These are phyloP conservation scores for Athetis lepigone DNA, from an alignment of 2,888 invertebrate species.

Conservation along the genomic window DNA sequence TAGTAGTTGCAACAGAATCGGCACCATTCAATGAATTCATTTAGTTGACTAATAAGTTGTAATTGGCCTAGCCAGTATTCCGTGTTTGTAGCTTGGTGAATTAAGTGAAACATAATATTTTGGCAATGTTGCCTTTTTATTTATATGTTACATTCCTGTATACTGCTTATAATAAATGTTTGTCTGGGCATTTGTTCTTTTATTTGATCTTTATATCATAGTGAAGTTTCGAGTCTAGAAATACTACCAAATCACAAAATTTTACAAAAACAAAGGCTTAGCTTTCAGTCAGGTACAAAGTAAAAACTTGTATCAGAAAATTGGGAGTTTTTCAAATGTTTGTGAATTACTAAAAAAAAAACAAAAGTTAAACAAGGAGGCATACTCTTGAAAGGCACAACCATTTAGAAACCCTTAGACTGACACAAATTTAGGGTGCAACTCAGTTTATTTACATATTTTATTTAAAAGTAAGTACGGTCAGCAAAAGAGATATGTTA, in stretches of 20 bases:
- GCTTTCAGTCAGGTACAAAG: no score
- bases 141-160: conserved; percentile 67
- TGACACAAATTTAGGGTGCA: no score
- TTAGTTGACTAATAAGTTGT: conserved; percentile 32
- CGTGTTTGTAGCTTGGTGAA: conserved; percentile 47
- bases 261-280: no score
- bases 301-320: no score
- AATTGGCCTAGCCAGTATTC: conserved; percentile 26
- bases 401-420: no score
- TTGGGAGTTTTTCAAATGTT: no score
- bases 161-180: conserved; percentile 61
- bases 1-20: neutral
- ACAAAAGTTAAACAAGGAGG: no score
- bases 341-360: no score
- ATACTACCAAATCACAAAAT: neutral
- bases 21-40: conserved; percentile 12
- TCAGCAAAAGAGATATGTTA: no score
- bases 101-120: conserved; percentile 47
- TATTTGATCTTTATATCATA: neutral
- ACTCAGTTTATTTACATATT: no score
- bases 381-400: no score
- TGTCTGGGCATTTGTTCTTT: conserved; percentile 49
- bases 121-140: conserved; percentile 44
- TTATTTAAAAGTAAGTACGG: no score
- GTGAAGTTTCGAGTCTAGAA: neutral